These are phyloP conservation scores for Hyposoter didymator DNA, from an alignment of 2,888 invertebrate species.

Conservation along the genomic window DNA sequence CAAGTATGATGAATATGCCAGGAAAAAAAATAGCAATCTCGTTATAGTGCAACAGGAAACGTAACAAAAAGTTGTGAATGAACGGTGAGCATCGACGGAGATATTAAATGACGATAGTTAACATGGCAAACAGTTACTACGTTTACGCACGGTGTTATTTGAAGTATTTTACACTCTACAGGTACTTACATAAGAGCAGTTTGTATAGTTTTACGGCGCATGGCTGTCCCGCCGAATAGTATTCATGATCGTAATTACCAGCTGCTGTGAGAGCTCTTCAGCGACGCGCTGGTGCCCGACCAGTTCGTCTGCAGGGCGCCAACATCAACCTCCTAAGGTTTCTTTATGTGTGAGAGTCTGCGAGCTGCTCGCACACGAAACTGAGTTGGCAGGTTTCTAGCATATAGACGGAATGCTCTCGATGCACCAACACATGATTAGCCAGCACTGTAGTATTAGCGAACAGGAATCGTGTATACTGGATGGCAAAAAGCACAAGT, in stretches of 20 bases:
- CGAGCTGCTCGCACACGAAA: background rate
- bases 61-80: background rate
- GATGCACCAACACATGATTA: background rate
- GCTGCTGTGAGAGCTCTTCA: background rate
- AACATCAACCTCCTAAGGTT: background rate
- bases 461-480: background rate
- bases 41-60: background rate
- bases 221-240: background rate
- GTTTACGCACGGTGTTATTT: conserved; percentile 1
- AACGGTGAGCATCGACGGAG: background rate
- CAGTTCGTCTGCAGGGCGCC: background rate
- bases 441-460: background rate
- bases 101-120: conserved; percentile 1
- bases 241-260: conserved; percentile 33
- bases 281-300: background rate
- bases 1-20: background rate
- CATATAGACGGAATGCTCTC: background rate
- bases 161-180: background rate
- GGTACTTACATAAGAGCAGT: background rate
- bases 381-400: background rate
- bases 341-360: background rate
- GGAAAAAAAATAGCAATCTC: background rate
- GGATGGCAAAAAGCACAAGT: background rate
- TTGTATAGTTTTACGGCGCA: background rate
- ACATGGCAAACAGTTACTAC: conserved; percentile 12